Conservation (phyloP, 37 sponge, comb jelly and placozoan species). For the Petrosia ficiformis region DNA sequence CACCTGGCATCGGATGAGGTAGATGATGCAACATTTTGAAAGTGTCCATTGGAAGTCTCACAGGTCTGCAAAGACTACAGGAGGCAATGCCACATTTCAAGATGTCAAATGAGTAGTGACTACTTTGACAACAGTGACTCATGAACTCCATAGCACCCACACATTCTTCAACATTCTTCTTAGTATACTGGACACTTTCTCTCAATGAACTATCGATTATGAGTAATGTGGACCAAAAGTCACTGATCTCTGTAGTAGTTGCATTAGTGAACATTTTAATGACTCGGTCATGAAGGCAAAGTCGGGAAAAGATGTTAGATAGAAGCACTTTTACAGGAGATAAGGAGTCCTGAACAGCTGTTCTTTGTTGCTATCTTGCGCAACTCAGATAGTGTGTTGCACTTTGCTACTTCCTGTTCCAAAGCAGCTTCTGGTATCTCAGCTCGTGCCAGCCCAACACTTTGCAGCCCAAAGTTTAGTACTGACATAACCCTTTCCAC, state of each 20-base stretch:
- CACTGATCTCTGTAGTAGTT: constrained; percentile 7
- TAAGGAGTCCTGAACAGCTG: not conserved
- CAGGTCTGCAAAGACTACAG: constrained; percentile 25
- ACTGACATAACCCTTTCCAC: constrained; percentile 26
- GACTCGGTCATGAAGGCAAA: not conserved
- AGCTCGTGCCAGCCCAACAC: constrained; percentile 5
- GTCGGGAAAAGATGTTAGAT: not conserved
- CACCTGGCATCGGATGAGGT: constrained; percentile 19
- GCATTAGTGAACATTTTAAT: constrained; percentile 5
- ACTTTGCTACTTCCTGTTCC: constrained; percentile 8
- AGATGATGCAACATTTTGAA: constrained; percentile 9
- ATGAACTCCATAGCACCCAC: constrained; percentile 9
- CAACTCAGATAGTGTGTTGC: not conserved
- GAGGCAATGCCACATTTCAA: constrained; percentile 12
- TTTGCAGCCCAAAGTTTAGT: constrained; percentile 8
- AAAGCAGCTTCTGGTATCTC: not conserved
- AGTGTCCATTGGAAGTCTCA: constrained; percentile 2
- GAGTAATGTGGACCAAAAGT: not conserved
- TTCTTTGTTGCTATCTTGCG: not conserved
- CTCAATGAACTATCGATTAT: not conserved
- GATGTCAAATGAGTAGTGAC: constrained; percentile 23
- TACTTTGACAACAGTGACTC: constrained; percentile 14
- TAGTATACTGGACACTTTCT: not conserved
- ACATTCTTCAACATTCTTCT: not conserved
- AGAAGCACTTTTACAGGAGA: constrained; percentile 5